phyloP scores from a whole-genome alignment of 2,888 invertebrate species.

The Tillus elongatus region DNA sequence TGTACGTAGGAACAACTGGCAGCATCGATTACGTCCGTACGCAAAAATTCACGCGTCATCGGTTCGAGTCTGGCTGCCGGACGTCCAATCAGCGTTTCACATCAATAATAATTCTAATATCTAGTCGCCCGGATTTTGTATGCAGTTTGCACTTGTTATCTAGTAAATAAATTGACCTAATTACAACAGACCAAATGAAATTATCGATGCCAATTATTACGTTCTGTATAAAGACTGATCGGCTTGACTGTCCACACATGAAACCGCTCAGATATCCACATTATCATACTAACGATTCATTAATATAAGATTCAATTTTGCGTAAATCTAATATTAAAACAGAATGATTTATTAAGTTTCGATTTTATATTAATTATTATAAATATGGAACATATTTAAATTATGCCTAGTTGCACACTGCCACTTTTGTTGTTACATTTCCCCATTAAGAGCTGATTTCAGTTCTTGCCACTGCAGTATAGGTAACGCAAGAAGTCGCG shows the following conservation, averaged over 20 bases:
- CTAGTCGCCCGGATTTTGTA: too few species aligned
- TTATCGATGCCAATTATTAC: constrained; percentile 5
- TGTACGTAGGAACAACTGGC: too few species aligned
- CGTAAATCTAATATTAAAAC: constrained; percentile 37
- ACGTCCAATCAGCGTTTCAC: too few species aligned
- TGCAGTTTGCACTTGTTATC: too few species aligned
- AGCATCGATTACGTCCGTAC: too few species aligned
- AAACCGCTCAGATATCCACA: not conserved
- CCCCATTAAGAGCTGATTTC: too few species aligned
- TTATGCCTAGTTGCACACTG: constrained; percentile 21
- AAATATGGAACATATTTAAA: constrained; percentile 39
- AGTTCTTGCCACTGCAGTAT: too few species aligned
- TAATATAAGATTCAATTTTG: constrained; percentile 35
- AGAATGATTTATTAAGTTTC: constrained; percentile 30
- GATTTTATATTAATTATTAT: constrained; percentile 38
- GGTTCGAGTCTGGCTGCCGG: too few species aligned
- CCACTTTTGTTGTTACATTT: not conserved
- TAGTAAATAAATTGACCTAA: constrained; percentile 38
- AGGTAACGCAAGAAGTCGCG: too few species aligned
- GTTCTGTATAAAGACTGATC: not conserved
- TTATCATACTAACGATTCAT: constrained; percentile 13
- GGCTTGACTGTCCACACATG: not conserved
- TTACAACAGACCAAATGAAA: constrained; percentile 31
- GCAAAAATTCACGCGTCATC: too few species aligned
- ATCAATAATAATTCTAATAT: too few species aligned